Conservation (phyloP, 1,140 invertebrate genomes). For the Cydia splendana region DNA sequence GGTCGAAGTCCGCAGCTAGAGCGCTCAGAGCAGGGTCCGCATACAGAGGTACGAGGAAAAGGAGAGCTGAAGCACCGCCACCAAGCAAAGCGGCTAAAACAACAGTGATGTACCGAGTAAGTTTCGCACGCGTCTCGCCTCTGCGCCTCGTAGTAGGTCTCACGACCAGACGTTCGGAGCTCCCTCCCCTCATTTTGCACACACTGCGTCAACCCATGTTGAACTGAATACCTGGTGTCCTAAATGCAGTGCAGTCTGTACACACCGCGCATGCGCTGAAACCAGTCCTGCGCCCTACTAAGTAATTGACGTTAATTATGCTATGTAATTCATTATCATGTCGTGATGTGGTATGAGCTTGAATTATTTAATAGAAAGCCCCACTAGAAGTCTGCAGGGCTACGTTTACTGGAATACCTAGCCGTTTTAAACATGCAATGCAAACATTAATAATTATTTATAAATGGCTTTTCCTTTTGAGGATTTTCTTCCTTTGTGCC, state of each 20-base stretch:
- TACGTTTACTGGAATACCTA: not conserved
- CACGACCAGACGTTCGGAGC: slow-evolving; percentile 90
- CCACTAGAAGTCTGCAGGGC: not conserved
- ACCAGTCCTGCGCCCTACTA: slow-evolving; percentile 46
- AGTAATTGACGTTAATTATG: not conserved
- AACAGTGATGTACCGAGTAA: slow-evolving; percentile 89
- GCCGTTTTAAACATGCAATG: not conserved
- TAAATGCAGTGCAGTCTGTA: slow-evolving; percentile 47
- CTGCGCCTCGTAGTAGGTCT: slow-evolving; percentile 82
- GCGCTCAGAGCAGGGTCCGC: slow-evolving; percentile 95
- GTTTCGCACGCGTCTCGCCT: slow-evolving; percentile 84
- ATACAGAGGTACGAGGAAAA: slow-evolving; percentile 93
- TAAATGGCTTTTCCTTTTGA: too few species aligned
- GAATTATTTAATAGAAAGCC: slow-evolving; percentile 21
- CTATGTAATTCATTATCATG: slow-evolving; percentile 30
- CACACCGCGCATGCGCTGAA: slow-evolving; percentile 53
- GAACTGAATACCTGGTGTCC: slow-evolving; percentile 50
- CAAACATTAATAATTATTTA: too few species aligned
- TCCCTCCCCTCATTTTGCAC: slow-evolving; percentile 87
- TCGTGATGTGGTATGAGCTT: slow-evolving; percentile 10
- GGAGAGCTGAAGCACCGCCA: slow-evolving; percentile 88
- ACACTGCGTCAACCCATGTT: slow-evolving; percentile 71
- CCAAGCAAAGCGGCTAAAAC: slow-evolving; percentile 88
- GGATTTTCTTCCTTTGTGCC: too few species aligned
- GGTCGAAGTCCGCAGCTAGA: slow-evolving; percentile 90